Evolutionary conservation across 2,888 invertebrate genomes (phyloP), one percentile per base, ranked within the genome.

Genomic region (Graphium colonna): DNA sequence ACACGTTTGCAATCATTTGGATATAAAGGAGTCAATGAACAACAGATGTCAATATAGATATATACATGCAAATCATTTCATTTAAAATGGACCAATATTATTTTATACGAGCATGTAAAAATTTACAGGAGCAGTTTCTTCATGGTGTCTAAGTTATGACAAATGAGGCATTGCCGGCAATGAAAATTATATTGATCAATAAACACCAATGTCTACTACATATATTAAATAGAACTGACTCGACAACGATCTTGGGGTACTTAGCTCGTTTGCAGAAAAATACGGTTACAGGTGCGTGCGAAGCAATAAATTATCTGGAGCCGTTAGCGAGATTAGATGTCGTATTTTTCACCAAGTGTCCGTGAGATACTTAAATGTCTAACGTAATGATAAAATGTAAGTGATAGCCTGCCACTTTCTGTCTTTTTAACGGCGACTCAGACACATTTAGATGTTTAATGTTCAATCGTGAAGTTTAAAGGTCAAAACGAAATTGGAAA

Each of bases 301-400:
- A 36, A 13, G 50, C 7, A 10, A 51, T 51, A 51, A 38, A 51
- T 44, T 39, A 51, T 44, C 28, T 44, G 26, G 13, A 44, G 39
- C 44, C 38, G 38, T 44, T 51, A 44, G 43, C 28, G 38, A 39
- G 51, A 44, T 44, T 51, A 39, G 12, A 26, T 50, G 36, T 50
- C 50, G 42, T 50, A 50, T 43, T 36, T 50, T 50, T 50, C 17
- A 36, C 21, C 21, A 16, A 42, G 36, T 42, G 16, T 43, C 42
- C 28, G 18, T 7, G 28, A 39, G 15, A 15, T 13, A 36, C 36
- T 36, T 36, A 36, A 36, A 12, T 36, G 36, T 36, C 36, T 41
- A 41, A 17, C 17, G n/a, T 18, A 41, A 41, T 41, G 3, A 41
- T 31, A 42, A 33, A 28, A 18, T 33, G 33, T 33, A 12, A 46